phyloP scores from a whole-genome alignment of 2,113 vertebrate genomes.

The Ochotona curzoniae region DNA sequence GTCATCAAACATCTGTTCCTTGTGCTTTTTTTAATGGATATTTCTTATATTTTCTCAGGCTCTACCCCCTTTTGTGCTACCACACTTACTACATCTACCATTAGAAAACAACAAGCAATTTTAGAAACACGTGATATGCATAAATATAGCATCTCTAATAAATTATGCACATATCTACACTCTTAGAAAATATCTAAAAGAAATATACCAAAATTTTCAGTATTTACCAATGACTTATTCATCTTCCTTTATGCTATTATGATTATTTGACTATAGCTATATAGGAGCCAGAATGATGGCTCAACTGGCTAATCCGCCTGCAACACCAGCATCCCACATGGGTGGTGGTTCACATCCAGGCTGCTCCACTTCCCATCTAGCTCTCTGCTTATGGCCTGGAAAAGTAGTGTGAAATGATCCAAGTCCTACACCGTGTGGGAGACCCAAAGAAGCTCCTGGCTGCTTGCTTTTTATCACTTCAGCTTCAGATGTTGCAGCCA shows the following conservation, averaged over 20 bases:
- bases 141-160: neutral
- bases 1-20: no score
- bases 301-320: no score
- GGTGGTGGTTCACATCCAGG: no score
- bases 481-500: no score
- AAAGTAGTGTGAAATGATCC: no score
- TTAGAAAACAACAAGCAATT: neutral
- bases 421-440: no score
- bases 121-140: neutral
- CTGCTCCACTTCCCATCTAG: no score
- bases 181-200: constrained; percentile 30
- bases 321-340: no score
- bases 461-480: no score
- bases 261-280: constrained; percentile 39
- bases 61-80: constrained; percentile 25
- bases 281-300: no score
- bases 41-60: constrained; percentile 38
- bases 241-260: constrained; percentile 41
- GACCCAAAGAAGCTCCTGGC: no score
- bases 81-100: neutral
- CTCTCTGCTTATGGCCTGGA: no score
- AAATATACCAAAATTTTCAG: constrained; percentile 22
- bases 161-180: neutral
- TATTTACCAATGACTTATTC: constrained; percentile 10
- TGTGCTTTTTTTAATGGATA: neutral